These are phyloP conservation scores for Marasmarcha lunaedactyla DNA, from an alignment of 2,888 invertebrate species.

Conservation along the genomic window DNA sequence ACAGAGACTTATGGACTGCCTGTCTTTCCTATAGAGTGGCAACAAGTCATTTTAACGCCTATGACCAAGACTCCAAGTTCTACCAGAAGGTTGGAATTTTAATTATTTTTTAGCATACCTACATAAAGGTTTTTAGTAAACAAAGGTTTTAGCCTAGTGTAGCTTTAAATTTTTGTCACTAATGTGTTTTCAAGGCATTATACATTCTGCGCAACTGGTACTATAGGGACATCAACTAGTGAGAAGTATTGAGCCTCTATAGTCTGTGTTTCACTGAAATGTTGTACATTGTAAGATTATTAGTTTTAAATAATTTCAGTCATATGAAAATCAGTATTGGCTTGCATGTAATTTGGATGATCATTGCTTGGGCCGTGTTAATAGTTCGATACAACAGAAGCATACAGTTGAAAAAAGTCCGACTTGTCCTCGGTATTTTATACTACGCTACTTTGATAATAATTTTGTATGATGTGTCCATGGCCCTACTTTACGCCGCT, in stretches of 20 bases:
- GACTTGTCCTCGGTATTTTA: constrained; percentile 22
- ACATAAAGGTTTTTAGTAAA: no score
- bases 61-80: background rate
- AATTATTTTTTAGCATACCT: no score
- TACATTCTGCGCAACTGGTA: no score
- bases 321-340: constrained; percentile 30
- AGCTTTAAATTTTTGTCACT: no score
- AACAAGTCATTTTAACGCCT: background rate
- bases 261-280: no score
- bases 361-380: constrained; percentile 23
- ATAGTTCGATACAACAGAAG: constrained; percentile 11
- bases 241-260: no score
- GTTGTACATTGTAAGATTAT: no score
- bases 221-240: no score
- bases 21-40: constrained; percentile 30
- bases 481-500: constrained; percentile 44
- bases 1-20: constrained; percentile 29
- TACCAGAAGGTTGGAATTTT: no score
- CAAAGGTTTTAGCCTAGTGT: no score
- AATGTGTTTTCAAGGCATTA: no score
- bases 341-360: constrained; percentile 34
- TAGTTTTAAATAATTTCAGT: constrained; percentile 32
- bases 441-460: constrained; percentile 26
- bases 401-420: constrained; percentile 18
- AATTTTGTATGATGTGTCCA: constrained; percentile 37